A percentile compares a stretch with the other conserved stretches of the same genome.
Conservation (phyloP, 2,888 invertebrate genomes). For the Parthenolecanium corni region DNA sequence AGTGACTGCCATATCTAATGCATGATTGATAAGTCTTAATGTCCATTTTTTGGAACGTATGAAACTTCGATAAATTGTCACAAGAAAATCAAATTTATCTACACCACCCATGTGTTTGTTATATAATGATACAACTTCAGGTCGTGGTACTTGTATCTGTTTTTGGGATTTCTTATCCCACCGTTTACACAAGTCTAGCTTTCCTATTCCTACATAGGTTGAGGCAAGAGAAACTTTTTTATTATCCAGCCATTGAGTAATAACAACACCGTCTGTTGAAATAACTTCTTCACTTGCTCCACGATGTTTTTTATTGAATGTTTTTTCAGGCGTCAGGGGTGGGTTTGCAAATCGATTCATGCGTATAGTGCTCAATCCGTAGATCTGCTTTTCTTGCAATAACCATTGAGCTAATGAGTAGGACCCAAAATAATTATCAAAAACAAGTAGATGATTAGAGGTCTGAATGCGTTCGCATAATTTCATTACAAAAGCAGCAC, state of each 20-base stretch:
- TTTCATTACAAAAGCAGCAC: slow-evolving; percentile 9
- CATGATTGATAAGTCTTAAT: slow-evolving; percentile 30
- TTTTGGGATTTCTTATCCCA: slow-evolving; percentile 28
- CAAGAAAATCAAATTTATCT: slow-evolving; percentile 30
- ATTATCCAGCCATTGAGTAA: slow-evolving; percentile 31
- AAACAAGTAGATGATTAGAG: slow-evolving; percentile 11
- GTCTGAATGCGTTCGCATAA: slow-evolving; percentile 5
- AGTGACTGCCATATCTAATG: slow-evolving; percentile 29
- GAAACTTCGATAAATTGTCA: slow-evolving; percentile 29
- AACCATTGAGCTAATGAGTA: slow-evolving; percentile 26
- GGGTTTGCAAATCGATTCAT: slow-evolving; percentile 24
- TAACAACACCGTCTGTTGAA: slow-evolving; percentile 23
- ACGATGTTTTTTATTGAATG: slow-evolving; percentile 23
- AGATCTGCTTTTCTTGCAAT: slow-evolving; percentile 9
- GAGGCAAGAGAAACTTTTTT: slow-evolving; percentile 23
- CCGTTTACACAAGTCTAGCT: slow-evolving; percentile 16
- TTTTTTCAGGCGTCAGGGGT: slow-evolving; percentile 7
- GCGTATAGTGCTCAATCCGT: slow-evolving; percentile 24
- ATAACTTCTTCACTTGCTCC: slow-evolving; percentile 7
- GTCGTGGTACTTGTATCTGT: slow-evolving; percentile 23
- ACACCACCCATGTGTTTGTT: slow-evolving; percentile 32
- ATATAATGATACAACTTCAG: slow-evolving; percentile 29
- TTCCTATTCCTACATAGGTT: slow-evolving; percentile 26
- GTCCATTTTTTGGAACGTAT: slow-evolving; percentile 32
- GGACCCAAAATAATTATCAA: slow-evolving; percentile 29